Percentiles rank a stretch among this genome's conserved stretches.
Evolutionary conservation across 2,797 vertebrate genomes (phyloP).

Genomic region (Mormyrus proboscirostris): DNA sequence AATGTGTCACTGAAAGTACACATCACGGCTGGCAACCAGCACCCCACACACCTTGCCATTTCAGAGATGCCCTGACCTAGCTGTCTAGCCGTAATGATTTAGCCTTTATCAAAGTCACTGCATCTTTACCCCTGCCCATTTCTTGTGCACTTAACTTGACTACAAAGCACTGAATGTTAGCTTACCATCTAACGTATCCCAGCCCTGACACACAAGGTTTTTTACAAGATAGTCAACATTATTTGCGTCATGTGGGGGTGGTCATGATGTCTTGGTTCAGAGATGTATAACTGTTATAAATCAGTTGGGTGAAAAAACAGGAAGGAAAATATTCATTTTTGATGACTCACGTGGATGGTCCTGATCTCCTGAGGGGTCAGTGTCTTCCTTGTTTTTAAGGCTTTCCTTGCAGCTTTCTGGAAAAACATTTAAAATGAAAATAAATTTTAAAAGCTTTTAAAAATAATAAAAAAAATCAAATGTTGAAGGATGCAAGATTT

Average conservation of each 20-base stretch:
- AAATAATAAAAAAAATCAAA: neutral
- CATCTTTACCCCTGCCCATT: neutral
- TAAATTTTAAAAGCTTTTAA: neutral
- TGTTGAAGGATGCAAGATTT: neutral
- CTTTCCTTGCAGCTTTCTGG: conserved; percentile 78
- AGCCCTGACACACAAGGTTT: neutral
- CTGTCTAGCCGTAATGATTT: neutral
- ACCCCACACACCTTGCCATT: neutral
- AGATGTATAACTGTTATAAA: neutral
- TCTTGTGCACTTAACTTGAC: neutral
- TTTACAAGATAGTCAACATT: neutral
- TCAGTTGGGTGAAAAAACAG: neutral
- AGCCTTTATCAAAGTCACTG: neutral
- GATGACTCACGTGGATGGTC: conserved; percentile 79
- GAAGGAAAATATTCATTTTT: neutral
- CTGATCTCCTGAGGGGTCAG: conserved; percentile 83
- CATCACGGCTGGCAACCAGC: neutral
- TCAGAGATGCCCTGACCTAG: neutral
- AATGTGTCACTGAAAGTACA: neutral
- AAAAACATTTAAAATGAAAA: neutral
- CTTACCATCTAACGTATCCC: neutral
- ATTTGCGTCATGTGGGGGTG: neutral
- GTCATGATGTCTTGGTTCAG: neutral
- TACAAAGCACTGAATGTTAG: neutral
- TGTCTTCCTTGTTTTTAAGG: conserved; percentile 73